A percentile compares a stretch with the other conserved stretches of the same genome.
These are phyloP conservation scores for Tragulus kanchil DNA, from an alignment of 2,113 vertebrate genomes.

Conservation along the genomic window DNA sequence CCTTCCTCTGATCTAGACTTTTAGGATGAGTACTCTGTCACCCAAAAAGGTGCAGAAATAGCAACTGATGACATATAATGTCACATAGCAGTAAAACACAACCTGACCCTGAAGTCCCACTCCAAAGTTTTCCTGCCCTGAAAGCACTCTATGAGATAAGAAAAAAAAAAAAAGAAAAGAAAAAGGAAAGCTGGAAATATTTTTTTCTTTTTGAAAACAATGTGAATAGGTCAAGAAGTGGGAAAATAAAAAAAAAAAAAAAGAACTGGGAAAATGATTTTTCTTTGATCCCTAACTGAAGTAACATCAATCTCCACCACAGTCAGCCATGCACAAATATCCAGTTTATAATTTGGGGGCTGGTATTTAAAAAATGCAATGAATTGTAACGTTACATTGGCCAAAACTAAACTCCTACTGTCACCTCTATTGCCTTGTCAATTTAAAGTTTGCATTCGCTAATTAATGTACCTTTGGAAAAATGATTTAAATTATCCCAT, in stretches of 20 bases:
- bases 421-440: not conserved
- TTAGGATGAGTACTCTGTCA: not conserved
- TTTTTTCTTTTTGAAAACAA: conserved; percentile 16
- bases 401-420: not conserved
- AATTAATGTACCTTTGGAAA: not conserved
- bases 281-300: conserved; percentile 79
- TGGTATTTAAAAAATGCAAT: not conserved
- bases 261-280: conserved; percentile 40
- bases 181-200: not conserved
- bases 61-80: not conserved
- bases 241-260: not conserved
- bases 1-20: no score
- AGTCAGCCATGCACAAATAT: not conserved
- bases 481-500: not conserved
- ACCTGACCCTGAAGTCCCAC: conserved; percentile 14
- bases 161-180: not conserved
- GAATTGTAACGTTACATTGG: not conserved
- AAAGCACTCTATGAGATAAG: not conserved
- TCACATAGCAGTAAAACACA: not conserved
- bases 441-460: not conserved
- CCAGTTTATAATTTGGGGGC: not conserved
- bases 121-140: conserved; percentile 49
- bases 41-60: not conserved
- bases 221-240: conserved; percentile 44
- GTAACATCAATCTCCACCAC: conserved; percentile 65